phyloP scores from a whole-genome alignment of 2,888 invertebrate genomes.

The Nemapogon koenigi region DNA sequence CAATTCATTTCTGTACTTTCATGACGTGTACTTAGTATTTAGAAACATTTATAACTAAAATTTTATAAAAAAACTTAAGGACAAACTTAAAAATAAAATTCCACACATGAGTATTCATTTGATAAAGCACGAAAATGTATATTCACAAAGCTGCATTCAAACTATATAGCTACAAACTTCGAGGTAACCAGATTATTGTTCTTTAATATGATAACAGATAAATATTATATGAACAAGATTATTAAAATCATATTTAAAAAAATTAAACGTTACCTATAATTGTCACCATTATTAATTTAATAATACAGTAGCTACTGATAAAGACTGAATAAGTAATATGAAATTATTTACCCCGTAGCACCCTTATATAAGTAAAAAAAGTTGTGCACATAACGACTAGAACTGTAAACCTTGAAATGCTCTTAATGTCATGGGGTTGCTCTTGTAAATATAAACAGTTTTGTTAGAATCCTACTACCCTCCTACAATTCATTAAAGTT shows the following conservation, averaged over 20 bases:
- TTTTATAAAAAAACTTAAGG: slow-evolving; percentile 43
- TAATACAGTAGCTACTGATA: no score
- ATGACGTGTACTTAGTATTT: slow-evolving; percentile 3
- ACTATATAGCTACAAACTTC: no score
- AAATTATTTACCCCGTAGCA: no score
- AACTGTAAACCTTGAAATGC: slow-evolving; percentile 36
- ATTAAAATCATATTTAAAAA: no score
- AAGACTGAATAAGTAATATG: no score
- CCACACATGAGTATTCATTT: slow-evolving; percentile 60
- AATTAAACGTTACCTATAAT: no score
- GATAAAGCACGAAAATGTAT: slow-evolving; percentile 56
- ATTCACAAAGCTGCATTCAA: slow-evolving; percentile 40
- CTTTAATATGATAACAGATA: no score
- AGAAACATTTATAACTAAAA: slow-evolving; percentile 21
- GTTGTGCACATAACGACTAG: slow-evolving; percentile 61
- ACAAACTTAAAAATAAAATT: slow-evolving; percentile 52
- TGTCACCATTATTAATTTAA: no score
- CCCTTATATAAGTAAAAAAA: slow-evolving; percentile 34
- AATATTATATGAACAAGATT: no score
- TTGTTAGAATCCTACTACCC: no score
- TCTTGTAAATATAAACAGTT: no score
- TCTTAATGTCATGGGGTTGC: slow-evolving; percentile 41
- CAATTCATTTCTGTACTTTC: slow-evolving; percentile 5
- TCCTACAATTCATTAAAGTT: slow-evolving; percentile 49
- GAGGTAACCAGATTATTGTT: no score